Conservation (phyloP, 2,888 invertebrate genomes). For the Baronia brevicornis region DNA sequence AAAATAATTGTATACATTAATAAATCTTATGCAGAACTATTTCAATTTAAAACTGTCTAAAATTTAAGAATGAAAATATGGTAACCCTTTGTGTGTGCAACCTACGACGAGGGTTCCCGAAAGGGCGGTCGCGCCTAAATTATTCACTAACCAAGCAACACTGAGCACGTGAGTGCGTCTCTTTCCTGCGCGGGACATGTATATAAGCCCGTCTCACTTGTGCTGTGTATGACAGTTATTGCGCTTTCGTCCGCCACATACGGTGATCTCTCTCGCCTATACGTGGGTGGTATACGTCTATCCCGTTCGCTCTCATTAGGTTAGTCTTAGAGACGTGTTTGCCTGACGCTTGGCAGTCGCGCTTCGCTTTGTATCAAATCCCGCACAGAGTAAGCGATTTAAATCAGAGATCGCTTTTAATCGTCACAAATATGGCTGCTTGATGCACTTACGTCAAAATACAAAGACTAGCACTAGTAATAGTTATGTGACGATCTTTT, state of each 20-base stretch:
- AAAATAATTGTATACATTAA: no score
- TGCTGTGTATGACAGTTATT: slow-evolving; percentile 45
- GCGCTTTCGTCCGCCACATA: slow-evolving; percentile 70
- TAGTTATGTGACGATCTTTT: no score
- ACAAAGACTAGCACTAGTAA: no score
- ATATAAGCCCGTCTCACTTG: slow-evolving; percentile 31
- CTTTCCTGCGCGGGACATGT: slow-evolving; percentile 22
- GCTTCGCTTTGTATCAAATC: slow-evolving; percentile 39
- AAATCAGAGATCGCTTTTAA: slow-evolving; percentile 6
- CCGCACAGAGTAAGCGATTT: slow-evolving; percentile 32
- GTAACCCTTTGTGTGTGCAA: slow-evolving; percentile 20
- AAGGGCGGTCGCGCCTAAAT: slow-evolving; percentile 67
- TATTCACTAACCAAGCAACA: slow-evolving; percentile 60
- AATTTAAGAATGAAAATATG: slow-evolving; percentile 14
- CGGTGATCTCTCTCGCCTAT: slow-evolving; percentile 37
- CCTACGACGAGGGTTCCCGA: slow-evolving; percentile 30
- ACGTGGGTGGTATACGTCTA: slow-evolving; percentile 23
- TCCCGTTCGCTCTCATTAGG: slow-evolving; percentile 69
- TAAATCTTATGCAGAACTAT: no score
- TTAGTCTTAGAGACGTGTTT: slow-evolving; percentile 66
- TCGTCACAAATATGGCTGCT: not conserved
- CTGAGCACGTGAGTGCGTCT: slow-evolving; percentile 50
- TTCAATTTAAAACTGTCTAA: slow-evolving; percentile 8
- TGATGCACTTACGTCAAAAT: not conserved
- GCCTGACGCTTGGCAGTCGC: slow-evolving; percentile 66